Evolutionary conservation across 2,888 invertebrate genomes (phyloP).

Genomic region (Nomada hirtipes): DNA sequence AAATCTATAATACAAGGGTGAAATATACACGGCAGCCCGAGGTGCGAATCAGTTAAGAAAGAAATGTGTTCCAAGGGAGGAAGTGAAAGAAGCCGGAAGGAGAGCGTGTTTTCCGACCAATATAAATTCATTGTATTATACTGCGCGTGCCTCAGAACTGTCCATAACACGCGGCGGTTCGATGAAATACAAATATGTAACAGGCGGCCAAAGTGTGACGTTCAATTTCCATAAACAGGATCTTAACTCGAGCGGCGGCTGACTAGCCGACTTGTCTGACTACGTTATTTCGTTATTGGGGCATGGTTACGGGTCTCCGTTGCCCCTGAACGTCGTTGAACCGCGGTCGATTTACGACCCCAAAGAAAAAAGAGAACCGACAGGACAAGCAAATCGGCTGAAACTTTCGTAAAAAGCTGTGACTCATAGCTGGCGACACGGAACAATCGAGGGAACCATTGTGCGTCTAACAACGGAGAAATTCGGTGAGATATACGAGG

Average conservation of each 20-base stretch:
- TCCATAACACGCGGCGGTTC: slow-evolving; percentile 68
- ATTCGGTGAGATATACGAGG: too few species aligned
- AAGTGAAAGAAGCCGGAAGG: slow-evolving; percentile 2
- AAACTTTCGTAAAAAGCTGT: slow-evolving; percentile 23
- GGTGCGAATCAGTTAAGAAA: neutral
- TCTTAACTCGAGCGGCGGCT: slow-evolving; percentile 60
- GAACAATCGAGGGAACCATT: neutral
- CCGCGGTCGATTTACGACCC: slow-evolving; percentile 53
- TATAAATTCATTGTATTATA: slow-evolving; percentile 75
- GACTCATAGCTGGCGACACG: too few species aligned
- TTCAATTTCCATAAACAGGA: slow-evolving; percentile 75
- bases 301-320: slow-evolving; percentile 63
- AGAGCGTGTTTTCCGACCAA: slow-evolving; percentile 59
- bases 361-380: slow-evolving; percentile 42
- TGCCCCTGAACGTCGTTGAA: slow-evolving; percentile 42
- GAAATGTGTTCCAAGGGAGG: neutral
- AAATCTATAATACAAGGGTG: neutral
- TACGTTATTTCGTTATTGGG: slow-evolving; percentile 68
- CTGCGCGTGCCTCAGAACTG: slow-evolving; percentile 60
- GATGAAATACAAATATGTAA: slow-evolving; percentile 77
- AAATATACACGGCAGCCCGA: neutral
- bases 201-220: slow-evolving; percentile 70
- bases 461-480: too few species aligned
- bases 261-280: slow-evolving; percentile 50
- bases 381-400: slow-evolving; percentile 37